phyloP scores from a whole-genome alignment of 2,113 vertebrate genomes.

The Podarcis muralis region DNA sequence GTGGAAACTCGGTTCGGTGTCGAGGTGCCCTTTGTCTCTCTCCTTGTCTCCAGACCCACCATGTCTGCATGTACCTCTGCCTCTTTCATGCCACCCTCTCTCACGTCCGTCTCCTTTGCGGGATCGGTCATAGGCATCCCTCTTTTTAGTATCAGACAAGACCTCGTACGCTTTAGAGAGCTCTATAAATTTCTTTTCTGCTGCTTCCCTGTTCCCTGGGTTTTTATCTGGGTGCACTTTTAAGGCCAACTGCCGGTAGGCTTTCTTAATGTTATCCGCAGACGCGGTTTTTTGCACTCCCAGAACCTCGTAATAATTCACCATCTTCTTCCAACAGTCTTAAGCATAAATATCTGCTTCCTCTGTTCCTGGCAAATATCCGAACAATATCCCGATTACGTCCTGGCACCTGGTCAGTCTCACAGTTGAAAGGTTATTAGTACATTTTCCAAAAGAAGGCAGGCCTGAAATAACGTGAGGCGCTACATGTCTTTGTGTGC shows the following conservation, averaged over 20 bases:
- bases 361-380: constrained; percentile 7
- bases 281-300: constrained; percentile 73
- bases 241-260: constrained; percentile 79
- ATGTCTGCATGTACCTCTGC: background rate
- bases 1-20: constrained; percentile 13
- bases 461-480: constrained; percentile 7
- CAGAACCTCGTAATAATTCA: constrained; percentile 78
- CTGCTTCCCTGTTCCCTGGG: constrained; percentile 76
- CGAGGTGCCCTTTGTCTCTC: background rate
- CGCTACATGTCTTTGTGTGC: rapidly evolving
- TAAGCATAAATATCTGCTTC: background rate
- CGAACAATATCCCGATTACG: background rate
- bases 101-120: constrained; percentile 10
- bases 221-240: constrained; percentile 84
- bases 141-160: constrained; percentile 74
- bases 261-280: constrained; percentile 78
- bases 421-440: background rate
- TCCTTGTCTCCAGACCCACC: background rate
- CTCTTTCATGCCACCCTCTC: constrained; percentile 22
- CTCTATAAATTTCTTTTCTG: constrained; percentile 81
- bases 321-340: constrained; percentile 65
- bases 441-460: constrained; percentile 8
- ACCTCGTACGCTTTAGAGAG: constrained; percentile 82
- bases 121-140: constrained; percentile 28
- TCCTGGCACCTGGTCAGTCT: background rate